Conservation (phyloP, 2,888 invertebrate species). For the Osmoderma eremita region DNA sequence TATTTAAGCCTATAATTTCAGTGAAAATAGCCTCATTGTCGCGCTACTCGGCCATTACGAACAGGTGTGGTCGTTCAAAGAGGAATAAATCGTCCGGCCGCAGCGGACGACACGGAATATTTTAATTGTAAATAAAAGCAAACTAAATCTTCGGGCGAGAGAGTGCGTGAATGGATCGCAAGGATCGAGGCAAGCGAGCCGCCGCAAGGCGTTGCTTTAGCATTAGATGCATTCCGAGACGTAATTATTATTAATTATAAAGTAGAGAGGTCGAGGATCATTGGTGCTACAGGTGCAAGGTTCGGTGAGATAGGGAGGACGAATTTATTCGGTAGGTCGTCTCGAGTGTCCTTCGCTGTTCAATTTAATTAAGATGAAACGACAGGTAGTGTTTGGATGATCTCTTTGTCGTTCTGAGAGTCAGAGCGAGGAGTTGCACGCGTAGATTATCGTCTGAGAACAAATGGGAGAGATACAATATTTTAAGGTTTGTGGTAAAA, state of each 20-base stretch:
- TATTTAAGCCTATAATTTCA: constrained; percentile 30
- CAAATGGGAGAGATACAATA: background rate
- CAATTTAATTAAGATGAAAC: constrained; percentile 34
- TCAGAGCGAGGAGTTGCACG: background rate
- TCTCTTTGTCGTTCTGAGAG: constrained; percentile 25
- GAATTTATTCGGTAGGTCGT: constrained; percentile 19
- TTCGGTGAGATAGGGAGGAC: constrained; percentile 12
- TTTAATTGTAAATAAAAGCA: constrained; percentile 30
- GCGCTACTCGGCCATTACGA: constrained; percentile 26
- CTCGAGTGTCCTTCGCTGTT: constrained; percentile 14
- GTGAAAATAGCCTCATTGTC: constrained; percentile 28
- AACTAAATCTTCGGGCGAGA: constrained; percentile 3
- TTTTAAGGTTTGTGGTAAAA: background rate
- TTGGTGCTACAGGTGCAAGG: constrained; percentile 44
- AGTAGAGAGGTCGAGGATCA: constrained; percentile 45
- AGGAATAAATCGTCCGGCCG: constrained; percentile 23
- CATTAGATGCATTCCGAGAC: constrained; percentile 41
- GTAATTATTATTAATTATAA: constrained; percentile 48
- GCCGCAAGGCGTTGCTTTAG: constrained; percentile 26
- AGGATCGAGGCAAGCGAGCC: no score
- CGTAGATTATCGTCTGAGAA: constrained; percentile 17
- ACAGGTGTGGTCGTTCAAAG: constrained; percentile 28
- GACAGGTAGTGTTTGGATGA: constrained; percentile 14
- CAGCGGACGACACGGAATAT: constrained; percentile 16
- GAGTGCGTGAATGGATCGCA: constrained; percentile 19